These are phyloP conservation scores for Podarcis siculus DNA, from an alignment of 2,797 vertebrate species.

Conservation along the genomic window DNA sequence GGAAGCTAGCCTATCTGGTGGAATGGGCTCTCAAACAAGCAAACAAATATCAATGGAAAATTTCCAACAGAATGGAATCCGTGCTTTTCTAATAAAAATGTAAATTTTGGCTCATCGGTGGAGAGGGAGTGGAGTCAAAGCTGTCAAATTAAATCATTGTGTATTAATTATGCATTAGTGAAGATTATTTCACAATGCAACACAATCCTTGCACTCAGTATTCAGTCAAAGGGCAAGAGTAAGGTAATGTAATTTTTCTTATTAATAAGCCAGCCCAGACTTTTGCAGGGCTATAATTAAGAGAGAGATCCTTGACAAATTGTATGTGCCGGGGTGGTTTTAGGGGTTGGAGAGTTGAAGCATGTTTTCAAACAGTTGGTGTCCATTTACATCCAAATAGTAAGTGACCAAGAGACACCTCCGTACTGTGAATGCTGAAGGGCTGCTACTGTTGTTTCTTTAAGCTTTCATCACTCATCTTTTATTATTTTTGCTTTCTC, in stretches of 20 bases:
- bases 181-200: slow-evolving; percentile 59
- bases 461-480: neutral
- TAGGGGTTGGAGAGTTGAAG: neutral
- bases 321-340: neutral
- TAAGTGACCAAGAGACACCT: neutral
- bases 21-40: slow-evolving; percentile 19
- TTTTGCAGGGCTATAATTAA: slow-evolving; percentile 45
- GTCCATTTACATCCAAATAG: slow-evolving; percentile 1
- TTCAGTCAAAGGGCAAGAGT: slow-evolving; percentile 19
- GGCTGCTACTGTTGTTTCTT: neutral
- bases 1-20: neutral
- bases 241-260: slow-evolving; percentile 21
- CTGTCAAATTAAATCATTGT: slow-evolving; percentile 51
- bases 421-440: neutral
- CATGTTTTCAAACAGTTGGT: slow-evolving; percentile 9
- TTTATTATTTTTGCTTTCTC: too few species aligned
- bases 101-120: slow-evolving; percentile 40
- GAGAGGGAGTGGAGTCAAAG: slow-evolving; percentile 12
- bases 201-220: slow-evolving; percentile 31
- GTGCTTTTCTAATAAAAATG: slow-evolving; percentile 63
- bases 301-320: slow-evolving; percentile 30
- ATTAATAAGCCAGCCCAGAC: slow-evolving; percentile 36
- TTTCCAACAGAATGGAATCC: slow-evolving; percentile 6
- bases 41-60: slow-evolving; percentile 25
- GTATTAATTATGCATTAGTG: slow-evolving; percentile 58